Percentiles rank a stretch among this genome's conserved stretches.
Evolutionary conservation across 1,140 invertebrate genomes (phyloP).

Genomic region (Drosophila erecta): DNA sequence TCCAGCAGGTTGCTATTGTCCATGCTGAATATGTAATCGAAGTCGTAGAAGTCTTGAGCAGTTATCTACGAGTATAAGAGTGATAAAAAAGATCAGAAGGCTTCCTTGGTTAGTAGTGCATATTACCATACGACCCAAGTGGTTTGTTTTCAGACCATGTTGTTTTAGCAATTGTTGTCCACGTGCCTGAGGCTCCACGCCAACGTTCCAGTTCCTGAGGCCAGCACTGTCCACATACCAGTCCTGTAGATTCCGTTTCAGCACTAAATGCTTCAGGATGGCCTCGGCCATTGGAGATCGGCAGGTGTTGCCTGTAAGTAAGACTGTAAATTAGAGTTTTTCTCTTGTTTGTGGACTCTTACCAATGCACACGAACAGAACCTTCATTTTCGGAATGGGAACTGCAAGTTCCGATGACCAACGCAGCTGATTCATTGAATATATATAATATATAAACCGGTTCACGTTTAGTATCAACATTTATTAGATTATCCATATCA

Average conservation of each 20-base stretch:
- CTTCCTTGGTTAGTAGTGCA: too few relatives aligned
- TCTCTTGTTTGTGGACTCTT: conserved; percentile 28
- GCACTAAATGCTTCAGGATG: conserved; percentile 90
- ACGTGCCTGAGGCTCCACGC: conserved; percentile 90
- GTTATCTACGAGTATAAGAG: conserved; percentile 86
- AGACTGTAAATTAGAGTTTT: not conserved
- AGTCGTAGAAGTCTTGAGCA: conserved; percentile 90
- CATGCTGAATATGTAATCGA: conserved; percentile 96
- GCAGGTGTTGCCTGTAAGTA: conserved; percentile 93
- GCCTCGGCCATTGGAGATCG: conserved; percentile 97
- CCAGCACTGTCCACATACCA: conserved; percentile 96
- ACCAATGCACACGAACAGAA: conserved; percentile 81
- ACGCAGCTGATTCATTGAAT: conserved; percentile 24
- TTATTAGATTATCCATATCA: conserved; percentile 37
- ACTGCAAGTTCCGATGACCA: conserved; percentile 25
- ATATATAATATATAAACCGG: conserved; percentile 27
- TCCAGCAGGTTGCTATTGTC: conserved; percentile 91
- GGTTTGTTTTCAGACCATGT: conserved; percentile 87
- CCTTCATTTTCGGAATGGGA: conserved; percentile 49
- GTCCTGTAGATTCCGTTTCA: conserved; percentile 86
- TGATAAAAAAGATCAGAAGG: not conserved
- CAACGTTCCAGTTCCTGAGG: conserved; percentile 93
- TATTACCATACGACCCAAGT: conserved; percentile 88
- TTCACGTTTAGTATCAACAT: conserved; percentile 27
- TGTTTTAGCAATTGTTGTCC: conserved; percentile 88